Base-by-base conservation (phyloP, 2,888 invertebrate species). In the Hermaeophaga mercurialis region DNA sequence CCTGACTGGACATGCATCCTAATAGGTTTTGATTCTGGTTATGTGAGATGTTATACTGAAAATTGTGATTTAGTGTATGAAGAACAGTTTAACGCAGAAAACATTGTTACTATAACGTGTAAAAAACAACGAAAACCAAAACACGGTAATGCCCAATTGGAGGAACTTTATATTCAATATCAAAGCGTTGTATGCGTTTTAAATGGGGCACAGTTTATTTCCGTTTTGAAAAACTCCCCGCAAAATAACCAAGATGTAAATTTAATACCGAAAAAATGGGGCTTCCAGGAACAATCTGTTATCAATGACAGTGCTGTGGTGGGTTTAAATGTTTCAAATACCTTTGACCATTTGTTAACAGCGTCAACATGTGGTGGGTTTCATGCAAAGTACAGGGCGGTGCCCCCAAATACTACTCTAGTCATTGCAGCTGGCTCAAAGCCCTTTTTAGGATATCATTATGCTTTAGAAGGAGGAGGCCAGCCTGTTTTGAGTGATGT, bases 1-100 rank as follows among this genome's bases (percentile, higher is more conserved):
- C n/a, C 41, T 18, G 96, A 97, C 75, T 97, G 96, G 96, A 95
- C 94, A 9, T 95, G 94, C 73, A 84, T 96, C 58, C 85, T 89
- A 58, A 84, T 64, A 53, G 97, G 96, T 9, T 90, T 91, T 70
- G 86, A 85, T 66, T 89, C 91, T 64, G 97, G 97, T 12, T 85
- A 83, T 79, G 82, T 96, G 8, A 82, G 89, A 60, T 94, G 96
- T 78, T 96, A 93, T 73, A 93, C 94, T 1, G 95, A 96, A 75
- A 87, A 86, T 61, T 94, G 94, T 11, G 86, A 88, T 54, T 80
- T 92, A 59, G 78, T 97, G 41, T 80, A 94, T 34, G 86, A 88
- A 39, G 95, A 96, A 73, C 87, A 89, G 72, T 83, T 94, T 58
- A 94, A 96, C 72, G 88, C 89, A 68, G 91, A 89, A 71, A 84